A percentile compares a stretch with the other conserved stretches of the same genome.
phyloP scores from a whole-genome alignment of 1,140 invertebrate genomes.

The Thaumetopoea pityocampa region DNA sequence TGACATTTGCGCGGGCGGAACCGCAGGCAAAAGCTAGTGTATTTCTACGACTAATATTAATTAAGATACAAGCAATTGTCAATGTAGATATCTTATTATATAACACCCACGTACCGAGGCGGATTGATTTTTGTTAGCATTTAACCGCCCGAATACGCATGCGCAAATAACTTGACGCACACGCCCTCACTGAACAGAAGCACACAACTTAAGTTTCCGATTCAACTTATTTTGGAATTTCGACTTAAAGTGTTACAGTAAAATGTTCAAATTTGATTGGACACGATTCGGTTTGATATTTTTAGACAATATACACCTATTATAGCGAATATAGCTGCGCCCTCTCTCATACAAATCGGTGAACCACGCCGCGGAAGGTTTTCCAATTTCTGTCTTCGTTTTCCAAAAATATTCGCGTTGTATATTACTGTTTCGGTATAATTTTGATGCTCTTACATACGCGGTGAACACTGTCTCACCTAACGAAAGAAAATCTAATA shows the following conservation, averaged over 20 bases:
- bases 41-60: conserved; percentile 39
- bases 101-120: conserved; percentile 61
- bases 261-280: conserved; percentile 25
- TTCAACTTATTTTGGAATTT: conserved; percentile 8
- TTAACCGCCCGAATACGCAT: conserved; percentile 43
- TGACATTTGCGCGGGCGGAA: conserved; percentile 2
- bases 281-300: conserved; percentile 43
- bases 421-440: conserved; percentile 22
- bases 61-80: conserved; percentile 40
- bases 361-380: conserved; percentile 59
- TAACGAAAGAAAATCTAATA: conserved; percentile 14
- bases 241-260: not conserved
- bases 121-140: conserved; percentile 68
- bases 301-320: conserved; percentile 69
- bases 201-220: conserved; percentile 30
- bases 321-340: conserved; percentile 58
- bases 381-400: conserved; percentile 51
- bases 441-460: conserved; percentile 20
- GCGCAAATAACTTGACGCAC: conserved; percentile 44
- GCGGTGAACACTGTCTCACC: conserved; percentile 24
- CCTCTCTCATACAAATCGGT: conserved; percentile 68
- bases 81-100: conserved; percentile 57
- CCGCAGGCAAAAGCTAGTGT: too few relatives aligned
- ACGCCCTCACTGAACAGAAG: conserved; percentile 20
- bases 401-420: conserved; percentile 48